A percentile compares a stretch with the other conserved stretches of the same genome.
These are phyloP conservation scores for Amphimallon solstitiale DNA, from an alignment of 2,888 invertebrate species.

Conservation along the genomic window DNA sequence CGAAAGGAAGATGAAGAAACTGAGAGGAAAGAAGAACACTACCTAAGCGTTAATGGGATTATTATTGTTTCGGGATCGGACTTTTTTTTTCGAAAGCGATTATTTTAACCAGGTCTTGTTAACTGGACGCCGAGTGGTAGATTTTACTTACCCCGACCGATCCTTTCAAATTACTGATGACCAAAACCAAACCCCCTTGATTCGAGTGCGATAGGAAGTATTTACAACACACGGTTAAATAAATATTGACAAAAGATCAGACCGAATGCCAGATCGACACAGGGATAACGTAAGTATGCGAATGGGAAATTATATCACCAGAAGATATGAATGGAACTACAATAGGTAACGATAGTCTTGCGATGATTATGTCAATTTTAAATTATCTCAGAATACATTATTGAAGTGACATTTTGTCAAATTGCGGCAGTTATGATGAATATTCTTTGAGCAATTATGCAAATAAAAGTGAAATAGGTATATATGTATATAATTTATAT, in stretches of 20 bases:
- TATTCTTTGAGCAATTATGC: too few relatives aligned
- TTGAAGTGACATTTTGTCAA: neutral
- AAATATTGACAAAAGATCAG: slow-evolving; percentile 47
- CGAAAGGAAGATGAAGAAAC: neutral
- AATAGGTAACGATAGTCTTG: slow-evolving; percentile 15
- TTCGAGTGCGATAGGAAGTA: slow-evolving; percentile 45
- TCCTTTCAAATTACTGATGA: slow-evolving; percentile 43
- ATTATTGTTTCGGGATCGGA: slow-evolving; percentile 30
- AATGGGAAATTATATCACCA: slow-evolving; percentile 40
- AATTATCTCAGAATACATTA: slow-evolving; percentile 25
- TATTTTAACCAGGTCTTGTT: slow-evolving; percentile 28
- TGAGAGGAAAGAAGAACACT: neutral
- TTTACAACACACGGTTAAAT: slow-evolving; percentile 46
- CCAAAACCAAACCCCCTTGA: slow-evolving; percentile 43
- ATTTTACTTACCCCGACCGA: slow-evolving; percentile 42
- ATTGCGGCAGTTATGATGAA: too few relatives aligned
- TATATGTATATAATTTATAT: too few relatives aligned
- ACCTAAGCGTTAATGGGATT: slow-evolving; percentile 29
- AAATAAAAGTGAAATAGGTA: too few relatives aligned
- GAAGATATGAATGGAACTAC: slow-evolving; percentile 24
- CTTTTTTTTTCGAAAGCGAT: slow-evolving; percentile 8
- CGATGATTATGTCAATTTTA: slow-evolving; percentile 23
- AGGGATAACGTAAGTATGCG: slow-evolving; percentile 37
- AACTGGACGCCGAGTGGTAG: slow-evolving; percentile 38
- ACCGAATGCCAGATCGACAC: slow-evolving; percentile 31